Conservation (phyloP, 2,888 invertebrate genomes). For the Anarsia innoxiella region DNA sequence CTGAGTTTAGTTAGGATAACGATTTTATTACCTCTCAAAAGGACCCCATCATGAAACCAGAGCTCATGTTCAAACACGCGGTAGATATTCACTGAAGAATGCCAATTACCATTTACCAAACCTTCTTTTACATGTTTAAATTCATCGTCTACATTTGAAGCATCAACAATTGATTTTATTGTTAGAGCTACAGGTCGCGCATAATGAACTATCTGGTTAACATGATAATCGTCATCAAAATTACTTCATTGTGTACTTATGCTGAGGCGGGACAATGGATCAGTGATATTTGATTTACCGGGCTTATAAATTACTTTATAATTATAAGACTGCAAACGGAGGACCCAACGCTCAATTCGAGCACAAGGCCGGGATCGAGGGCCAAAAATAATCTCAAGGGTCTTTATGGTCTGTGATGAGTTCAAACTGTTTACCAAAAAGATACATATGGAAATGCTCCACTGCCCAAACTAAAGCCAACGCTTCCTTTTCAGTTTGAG, state of each 20-base stretch:
- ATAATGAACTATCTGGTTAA: neutral
- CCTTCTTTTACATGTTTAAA: neutral
- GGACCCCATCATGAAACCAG: constrained; percentile 11
- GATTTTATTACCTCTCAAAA: constrained; percentile 17
- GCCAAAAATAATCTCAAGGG: constrained; percentile 18
- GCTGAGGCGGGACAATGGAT: constrained; percentile 22
- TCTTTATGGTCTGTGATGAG: constrained; percentile 27
- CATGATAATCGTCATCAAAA: neutral
- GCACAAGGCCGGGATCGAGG: constrained; percentile 29
- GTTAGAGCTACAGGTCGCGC: neutral
- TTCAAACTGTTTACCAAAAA: constrained; percentile 23
- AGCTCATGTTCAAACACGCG: constrained; percentile 1
- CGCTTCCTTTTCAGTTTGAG: constrained; percentile 29
- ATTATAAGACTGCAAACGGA: constrained; percentile 26
- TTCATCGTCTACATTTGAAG: neutral
- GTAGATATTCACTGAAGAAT: neutral
- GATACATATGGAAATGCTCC: constrained; percentile 11
- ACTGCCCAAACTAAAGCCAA: constrained; percentile 25
- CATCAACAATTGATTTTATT: neutral
- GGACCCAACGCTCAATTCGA: constrained; percentile 28
- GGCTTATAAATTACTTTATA: constrained; percentile 26
- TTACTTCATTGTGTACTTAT: neutral
- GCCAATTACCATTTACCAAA: neutral
- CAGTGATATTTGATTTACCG: constrained; percentile 27
- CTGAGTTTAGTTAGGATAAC: constrained; percentile 17